These are phyloP conservation scores for Ophion slaviceki DNA, from an alignment of 2,888 invertebrate genomes.

Conservation along the genomic window DNA sequence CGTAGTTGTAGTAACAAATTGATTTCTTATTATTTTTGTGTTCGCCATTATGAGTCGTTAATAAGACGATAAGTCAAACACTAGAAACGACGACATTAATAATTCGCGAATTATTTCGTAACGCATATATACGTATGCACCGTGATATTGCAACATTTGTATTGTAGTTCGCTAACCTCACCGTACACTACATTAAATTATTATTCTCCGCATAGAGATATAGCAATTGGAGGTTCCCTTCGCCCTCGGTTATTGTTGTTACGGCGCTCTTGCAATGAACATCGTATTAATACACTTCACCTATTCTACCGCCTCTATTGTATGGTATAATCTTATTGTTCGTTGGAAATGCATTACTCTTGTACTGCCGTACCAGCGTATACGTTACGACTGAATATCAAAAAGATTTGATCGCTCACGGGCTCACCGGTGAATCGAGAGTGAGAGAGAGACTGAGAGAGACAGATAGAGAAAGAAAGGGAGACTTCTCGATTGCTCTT, in stretches of 20 bases:
- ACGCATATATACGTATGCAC: neutral
- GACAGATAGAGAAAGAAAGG: neutral
- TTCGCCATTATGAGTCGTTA: neutral
- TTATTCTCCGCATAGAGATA: constrained; percentile 32
- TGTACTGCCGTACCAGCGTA: constrained; percentile 1
- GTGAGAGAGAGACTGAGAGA: neutral
- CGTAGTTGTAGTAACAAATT: neutral
- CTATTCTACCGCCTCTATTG: constrained; percentile 46
- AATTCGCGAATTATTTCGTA: neutral
- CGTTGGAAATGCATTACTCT: constrained; percentile 45
- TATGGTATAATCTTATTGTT: constrained; percentile 60
- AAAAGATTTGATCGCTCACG: constrained; percentile 50
- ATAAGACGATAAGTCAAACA: neutral
- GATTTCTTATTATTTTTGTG: neutral
- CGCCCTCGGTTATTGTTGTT: constrained; percentile 34
- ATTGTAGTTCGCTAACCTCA: constrained; percentile 42
- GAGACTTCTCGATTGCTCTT: neutral
- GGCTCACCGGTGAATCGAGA: neutral
- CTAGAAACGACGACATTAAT: neutral
- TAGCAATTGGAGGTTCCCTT: constrained; percentile 8
- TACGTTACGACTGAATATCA: constrained; percentile 57
- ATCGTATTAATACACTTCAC: constrained; percentile 50
- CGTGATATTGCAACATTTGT: constrained; percentile 35
- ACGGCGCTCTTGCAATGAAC: constrained; percentile 42
- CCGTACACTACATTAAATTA: constrained; percentile 57